phyloP scores from a whole-genome alignment of 2,797 vertebrate genomes.

The Anabacerthia variegaticeps region DNA sequence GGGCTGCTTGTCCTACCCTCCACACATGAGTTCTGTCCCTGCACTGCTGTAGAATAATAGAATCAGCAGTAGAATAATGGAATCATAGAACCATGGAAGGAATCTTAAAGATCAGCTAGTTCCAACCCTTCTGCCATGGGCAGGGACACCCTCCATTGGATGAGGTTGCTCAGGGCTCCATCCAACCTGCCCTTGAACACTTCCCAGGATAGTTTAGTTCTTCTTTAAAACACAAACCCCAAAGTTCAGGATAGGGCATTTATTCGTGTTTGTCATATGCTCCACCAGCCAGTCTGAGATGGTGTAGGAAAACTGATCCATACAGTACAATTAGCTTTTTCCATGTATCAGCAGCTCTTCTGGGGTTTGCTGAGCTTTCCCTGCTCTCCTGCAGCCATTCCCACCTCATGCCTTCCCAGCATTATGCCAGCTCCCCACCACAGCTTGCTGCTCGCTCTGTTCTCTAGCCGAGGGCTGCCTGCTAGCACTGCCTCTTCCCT shows the following conservation, averaged over 20 bases:
- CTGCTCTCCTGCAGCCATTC: not conserved
- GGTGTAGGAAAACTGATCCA: not conserved
- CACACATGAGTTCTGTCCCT: rapidly evolving
- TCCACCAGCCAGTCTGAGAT: not conserved
- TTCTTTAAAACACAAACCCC: not conserved
- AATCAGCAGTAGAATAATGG: not conserved
- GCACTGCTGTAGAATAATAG: not conserved
- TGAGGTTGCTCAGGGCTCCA: not conserved
- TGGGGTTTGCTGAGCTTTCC: slow-evolving; percentile 21
- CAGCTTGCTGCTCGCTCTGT: not conserved
- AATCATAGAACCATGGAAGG: not conserved
- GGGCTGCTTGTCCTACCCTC: not conserved
- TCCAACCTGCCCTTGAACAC: not conserved
- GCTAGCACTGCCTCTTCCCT: not conserved
- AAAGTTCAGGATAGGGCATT: not conserved
- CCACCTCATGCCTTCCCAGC: not conserved
- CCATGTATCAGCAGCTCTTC: not conserved
- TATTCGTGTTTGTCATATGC: rapidly evolving
- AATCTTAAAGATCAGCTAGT: not conserved
- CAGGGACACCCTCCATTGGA: not conserved
- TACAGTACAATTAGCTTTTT: not conserved
- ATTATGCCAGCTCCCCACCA: not conserved
- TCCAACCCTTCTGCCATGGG: not conserved
- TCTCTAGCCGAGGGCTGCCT: not conserved
- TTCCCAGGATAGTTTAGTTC: not conserved